A percentile compares a stretch with the other conserved stretches of the same genome.
These are phyloP conservation scores for Monopis laevigella DNA, from an alignment of 2,888 invertebrate genomes.

Conservation along the genomic window DNA sequence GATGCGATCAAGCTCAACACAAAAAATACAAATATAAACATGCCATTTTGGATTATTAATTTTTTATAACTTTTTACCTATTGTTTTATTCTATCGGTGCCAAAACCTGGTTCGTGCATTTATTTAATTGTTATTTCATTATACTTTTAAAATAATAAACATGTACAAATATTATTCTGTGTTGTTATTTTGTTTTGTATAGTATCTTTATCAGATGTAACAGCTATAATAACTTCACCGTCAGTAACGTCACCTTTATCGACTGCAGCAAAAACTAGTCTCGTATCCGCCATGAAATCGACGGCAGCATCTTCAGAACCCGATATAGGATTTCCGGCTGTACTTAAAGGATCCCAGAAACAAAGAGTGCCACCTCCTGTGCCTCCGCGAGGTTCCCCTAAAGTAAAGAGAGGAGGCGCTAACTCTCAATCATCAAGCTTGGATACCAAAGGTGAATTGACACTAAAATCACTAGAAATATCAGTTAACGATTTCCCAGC, in stretches of 20 bases:
- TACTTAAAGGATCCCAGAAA: conserved; percentile 77
- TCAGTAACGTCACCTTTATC: conserved; percentile 56
- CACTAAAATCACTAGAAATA: conserved; percentile 34
- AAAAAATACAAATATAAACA: conserved; percentile 64
- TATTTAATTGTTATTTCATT: neutral
- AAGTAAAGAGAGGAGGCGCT: conserved; percentile 62
- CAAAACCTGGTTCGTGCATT: conserved; percentile 19
- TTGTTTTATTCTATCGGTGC: conserved; percentile 24
- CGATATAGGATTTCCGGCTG: conserved; percentile 75
- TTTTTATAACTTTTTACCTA: conserved; percentile 30
- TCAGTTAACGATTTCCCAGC: conserved; percentile 47
- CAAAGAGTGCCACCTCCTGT: conserved; percentile 88
- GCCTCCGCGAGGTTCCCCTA: conserved; percentile 84
- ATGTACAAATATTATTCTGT: conserved; percentile 20
- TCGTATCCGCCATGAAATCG: conserved; percentile 34
- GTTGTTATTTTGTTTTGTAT: conserved; percentile 15
- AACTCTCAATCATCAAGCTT: conserved; percentile 44
- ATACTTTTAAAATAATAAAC: conserved; percentile 16
- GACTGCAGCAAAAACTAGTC: conserved; percentile 42
- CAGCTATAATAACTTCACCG: conserved; percentile 61
- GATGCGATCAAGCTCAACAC: conserved; percentile 57
- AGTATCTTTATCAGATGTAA: conserved; percentile 66
- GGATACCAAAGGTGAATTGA: conserved; percentile 61
- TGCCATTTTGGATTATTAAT: conserved; percentile 53
- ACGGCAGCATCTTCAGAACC: conserved; percentile 50